Base-by-base conservation (phyloP, 1,140 invertebrate species). In the Apis florea region DNA sequence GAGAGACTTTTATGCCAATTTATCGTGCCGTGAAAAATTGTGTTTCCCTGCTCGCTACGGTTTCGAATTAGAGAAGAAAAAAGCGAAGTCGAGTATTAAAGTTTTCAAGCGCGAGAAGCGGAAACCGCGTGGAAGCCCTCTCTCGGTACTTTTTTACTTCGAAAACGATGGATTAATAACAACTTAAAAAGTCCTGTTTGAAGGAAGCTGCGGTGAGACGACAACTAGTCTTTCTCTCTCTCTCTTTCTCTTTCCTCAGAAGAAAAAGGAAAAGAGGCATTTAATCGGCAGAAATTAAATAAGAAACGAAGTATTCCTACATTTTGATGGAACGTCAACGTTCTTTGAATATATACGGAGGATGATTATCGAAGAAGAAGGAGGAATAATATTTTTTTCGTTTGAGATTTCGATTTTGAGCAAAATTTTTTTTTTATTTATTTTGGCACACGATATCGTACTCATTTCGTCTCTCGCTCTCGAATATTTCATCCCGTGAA, bases 131-230 rank as follows among this genome's bases (percentile, higher is more conserved):
- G 8, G 61, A 17, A 47, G 66, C 24, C n/a, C 61, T n/a, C 12
- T 17, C n/a, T 40, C 61, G 59, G n/a, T 24, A 15, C 47, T 13
- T 63, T 13, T 63, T 76, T 58, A 51, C 64, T 49, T 68, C 31
- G 49, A 19, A 66, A 64, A 77, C 63, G 51, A 5, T 19, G 64
- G 74, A 77, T 77, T 77, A 77, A 77, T 77, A 77, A 77, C 63
- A 49, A 40, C 63, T 77, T 77, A n/a, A 56, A 58, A 68, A 47
- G 31, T 31, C 19, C 40, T 6, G n/a, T 56, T 67, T 58, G 63
- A 76, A 31, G 49, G 58, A 40, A 5, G 1, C 51, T 47, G 31
- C 53, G 40, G 31, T n/a, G 19, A n/a, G 54, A 76, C 26, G 21
- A 68, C 31, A 15, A 17, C 17, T 31, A 31, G 31, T 31, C 31